These are phyloP conservation scores for Hydropsyche tenuis DNA, from an alignment of 1,140 invertebrate genomes.

Conservation along the genomic window DNA sequence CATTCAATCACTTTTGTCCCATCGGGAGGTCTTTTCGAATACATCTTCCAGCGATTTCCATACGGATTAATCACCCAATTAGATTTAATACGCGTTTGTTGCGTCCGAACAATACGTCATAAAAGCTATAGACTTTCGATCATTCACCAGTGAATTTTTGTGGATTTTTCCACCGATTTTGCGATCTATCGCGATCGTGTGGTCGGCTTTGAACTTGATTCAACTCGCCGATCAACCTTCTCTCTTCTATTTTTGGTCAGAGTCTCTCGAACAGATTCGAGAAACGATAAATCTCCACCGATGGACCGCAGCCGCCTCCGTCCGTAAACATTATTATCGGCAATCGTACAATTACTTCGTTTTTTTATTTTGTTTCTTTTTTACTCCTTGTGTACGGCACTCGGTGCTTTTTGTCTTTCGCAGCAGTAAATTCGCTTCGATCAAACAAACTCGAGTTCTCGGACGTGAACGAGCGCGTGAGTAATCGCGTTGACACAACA, in stretches of 20 bases:
- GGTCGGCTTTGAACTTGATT: slow-evolving; percentile 31
- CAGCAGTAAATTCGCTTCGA: too few species aligned
- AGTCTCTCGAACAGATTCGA: not conserved
- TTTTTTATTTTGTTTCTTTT: not conserved
- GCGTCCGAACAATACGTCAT: not conserved
- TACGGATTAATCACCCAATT: not conserved
- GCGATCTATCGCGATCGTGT: not conserved
- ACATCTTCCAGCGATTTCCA: not conserved
- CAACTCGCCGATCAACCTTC: slow-evolving; percentile 21
- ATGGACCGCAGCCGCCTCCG: slow-evolving; percentile 12
- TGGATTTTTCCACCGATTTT: not conserved
- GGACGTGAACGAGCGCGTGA: not conserved
- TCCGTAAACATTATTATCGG: slow-evolving; percentile 17
- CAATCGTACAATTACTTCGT: not conserved
- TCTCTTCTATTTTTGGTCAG: slow-evolving; percentile 22
- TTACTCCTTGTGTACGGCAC: too few species aligned
- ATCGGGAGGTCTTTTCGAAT: not conserved
- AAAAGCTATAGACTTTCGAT: not conserved
- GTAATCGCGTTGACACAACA: slow-evolving; percentile 2
- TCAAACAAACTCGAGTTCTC: not conserved
- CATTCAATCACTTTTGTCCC: not conserved
- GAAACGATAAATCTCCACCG: slow-evolving; percentile 13
- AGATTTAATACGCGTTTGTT: not conserved
- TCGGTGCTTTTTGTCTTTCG: too few species aligned
- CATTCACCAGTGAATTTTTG: not conserved